Base-by-base conservation (phyloP, 2,888 invertebrate species). In the Brachypalpus laphriformis region DNA sequence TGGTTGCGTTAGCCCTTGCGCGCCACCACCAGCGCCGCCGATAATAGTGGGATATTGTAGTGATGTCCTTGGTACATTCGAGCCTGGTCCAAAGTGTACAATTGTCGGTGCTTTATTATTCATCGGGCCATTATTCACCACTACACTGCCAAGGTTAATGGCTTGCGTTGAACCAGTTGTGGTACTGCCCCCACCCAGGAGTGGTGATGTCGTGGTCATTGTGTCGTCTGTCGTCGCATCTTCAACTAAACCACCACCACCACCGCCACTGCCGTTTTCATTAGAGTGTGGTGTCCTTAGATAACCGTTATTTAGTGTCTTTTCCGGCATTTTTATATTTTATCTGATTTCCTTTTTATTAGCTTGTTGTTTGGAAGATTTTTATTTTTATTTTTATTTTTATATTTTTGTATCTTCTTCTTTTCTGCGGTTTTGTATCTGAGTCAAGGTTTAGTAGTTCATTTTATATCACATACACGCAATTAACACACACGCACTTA, bases 291-390 rank as follows among this genome's bases (percentile, higher is more conserved):
- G 82, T 61, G 88, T 87, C 59, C 89, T 90, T 66, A 92, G 88
- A 89, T 91, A 92, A 82, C 92, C 92, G 87, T 92, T 92, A 88
- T 92, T 92, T 61, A 91, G 87, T 34, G 89, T 87, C 83, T 89
- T 89, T 87, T 89, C 88, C 83, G 87, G 89, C 89, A 88, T 88
- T 87, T 82, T 88, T 74, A 51, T 78, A 65, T 74, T 82, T 74
- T 72, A 76, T 80, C 76, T 42, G 74, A 75, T 77, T 65, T 65
- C 45, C 22, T 68, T 61, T 71, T 76, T 80, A 59, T 70, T 56
- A 68, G 28, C 37, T 2, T 18, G 31, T 61, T 18, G 22, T 72
- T 49, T 8, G 57, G n/a, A 45, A 22, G 56, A 34, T 40, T 40
- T 40, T 28, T 14, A 22, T 75, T 14, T 45, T 61, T 31, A 40